Percentiles rank a stretch among this genome's conserved stretches.
These are phyloP conservation scores for Xestia sexstrigata DNA, from an alignment of 2,888 invertebrate species.

Conservation along the genomic window DNA sequence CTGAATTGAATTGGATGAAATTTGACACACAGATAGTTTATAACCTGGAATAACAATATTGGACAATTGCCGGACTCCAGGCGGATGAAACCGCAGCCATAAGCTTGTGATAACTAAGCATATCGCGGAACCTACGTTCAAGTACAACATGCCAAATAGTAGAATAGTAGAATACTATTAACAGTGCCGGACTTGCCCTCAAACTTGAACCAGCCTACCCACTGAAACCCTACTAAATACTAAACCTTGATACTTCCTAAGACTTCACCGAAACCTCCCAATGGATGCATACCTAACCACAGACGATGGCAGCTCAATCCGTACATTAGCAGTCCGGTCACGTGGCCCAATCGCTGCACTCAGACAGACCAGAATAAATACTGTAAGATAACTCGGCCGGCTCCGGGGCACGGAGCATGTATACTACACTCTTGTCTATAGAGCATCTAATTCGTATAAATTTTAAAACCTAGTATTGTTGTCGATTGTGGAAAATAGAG, in stretches of 20 bases:
- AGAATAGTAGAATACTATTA: not conserved
- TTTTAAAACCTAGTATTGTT: constrained; percentile 39
- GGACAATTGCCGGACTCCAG: too few relatives aligned
- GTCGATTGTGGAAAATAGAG: constrained; percentile 4
- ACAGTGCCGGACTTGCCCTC: not conserved
- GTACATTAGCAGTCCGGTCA: constrained; percentile 76
- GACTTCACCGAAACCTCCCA: not conserved
- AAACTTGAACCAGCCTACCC: not conserved
- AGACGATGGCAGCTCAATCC: constrained; percentile 70
- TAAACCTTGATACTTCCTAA: not conserved
- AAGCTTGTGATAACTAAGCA: not conserved
- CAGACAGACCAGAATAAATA: constrained; percentile 75
- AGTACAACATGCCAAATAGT: not conserved
- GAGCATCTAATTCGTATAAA: constrained; percentile 44
- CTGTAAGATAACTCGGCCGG: constrained; percentile 66
- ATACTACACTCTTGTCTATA: constrained; percentile 22
- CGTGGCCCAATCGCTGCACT: constrained; percentile 74
- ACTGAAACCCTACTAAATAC: not conserved
- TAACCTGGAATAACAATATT: too few relatives aligned
- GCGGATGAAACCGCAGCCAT: too few relatives aligned
- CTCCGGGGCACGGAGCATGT: constrained; percentile 45
- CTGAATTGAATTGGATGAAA: too few relatives aligned
- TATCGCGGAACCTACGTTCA: not conserved
- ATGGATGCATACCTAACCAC: constrained; percentile 54
- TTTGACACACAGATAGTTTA: too few relatives aligned